These are phyloP conservation scores for Merodon equestris DNA, from an alignment of 2,888 invertebrate genomes.

Conservation along the genomic window DNA sequence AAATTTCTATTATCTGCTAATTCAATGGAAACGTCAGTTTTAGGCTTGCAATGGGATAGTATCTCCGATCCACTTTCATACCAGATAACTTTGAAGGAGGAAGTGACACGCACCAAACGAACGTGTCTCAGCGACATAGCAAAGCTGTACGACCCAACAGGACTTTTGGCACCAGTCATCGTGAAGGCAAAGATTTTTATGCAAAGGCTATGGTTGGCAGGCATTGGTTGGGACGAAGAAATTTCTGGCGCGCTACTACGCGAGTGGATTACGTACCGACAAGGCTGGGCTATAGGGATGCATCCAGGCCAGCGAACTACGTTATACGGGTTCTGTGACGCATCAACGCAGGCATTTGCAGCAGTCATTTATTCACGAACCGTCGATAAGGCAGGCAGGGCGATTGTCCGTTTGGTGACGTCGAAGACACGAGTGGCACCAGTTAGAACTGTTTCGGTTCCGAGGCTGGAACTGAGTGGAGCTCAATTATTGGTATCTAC, in stretches of 20 bases:
- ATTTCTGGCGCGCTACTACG: slow-evolving; percentile 7
- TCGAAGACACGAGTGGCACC: slow-evolving; percentile 17
- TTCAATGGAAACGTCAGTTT: slow-evolving; percentile 6
- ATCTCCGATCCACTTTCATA: slow-evolving; percentile 23
- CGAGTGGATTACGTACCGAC: slow-evolving; percentile 14
- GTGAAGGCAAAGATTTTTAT: slow-evolving; percentile 30
- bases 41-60: slow-evolving; percentile 33
- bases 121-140: slow-evolving; percentile 28
- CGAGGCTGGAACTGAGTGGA: slow-evolving; percentile 6
- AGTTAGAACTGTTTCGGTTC: neutral
- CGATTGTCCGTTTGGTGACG: slow-evolving; percentile 10
- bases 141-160: slow-evolving; percentile 26
- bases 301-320: slow-evolving; percentile 21
- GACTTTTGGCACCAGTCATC: slow-evolving; percentile 31
- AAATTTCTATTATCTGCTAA: slow-evolving; percentile 6
- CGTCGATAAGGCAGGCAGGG: slow-evolving; percentile 4
- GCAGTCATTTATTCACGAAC: slow-evolving; percentile 19
- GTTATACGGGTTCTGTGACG: slow-evolving; percentile 27
- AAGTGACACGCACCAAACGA: slow-evolving; percentile 14
- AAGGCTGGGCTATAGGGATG: slow-evolving; percentile 20
- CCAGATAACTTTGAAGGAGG: slow-evolving; percentile 15
- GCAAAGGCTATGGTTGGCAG: slow-evolving; percentile 33
- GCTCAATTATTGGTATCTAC: no score
- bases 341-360: slow-evolving; percentile 15
- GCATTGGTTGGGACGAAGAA: slow-evolving; percentile 30